phyloP scores from a whole-genome alignment of 1,140 invertebrate species.

The Nephotettix cincticeps region DNA sequence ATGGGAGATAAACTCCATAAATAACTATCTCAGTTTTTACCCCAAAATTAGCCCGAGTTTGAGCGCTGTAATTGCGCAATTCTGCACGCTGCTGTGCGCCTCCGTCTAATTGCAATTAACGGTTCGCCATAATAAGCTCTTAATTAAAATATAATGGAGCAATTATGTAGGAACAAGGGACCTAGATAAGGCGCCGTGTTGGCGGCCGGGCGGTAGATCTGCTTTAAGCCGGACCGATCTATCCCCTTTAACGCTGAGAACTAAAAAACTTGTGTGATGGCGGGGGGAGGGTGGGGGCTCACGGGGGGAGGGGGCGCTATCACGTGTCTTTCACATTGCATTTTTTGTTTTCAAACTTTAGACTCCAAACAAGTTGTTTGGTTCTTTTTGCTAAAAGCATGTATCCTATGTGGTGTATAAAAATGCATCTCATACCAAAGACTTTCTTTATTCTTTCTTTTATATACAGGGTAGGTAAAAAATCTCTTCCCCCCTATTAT shows the following conservation, averaged over 20 bases:
- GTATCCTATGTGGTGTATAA: too few species aligned
- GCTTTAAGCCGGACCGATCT: neutral
- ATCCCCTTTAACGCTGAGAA: conserved; percentile 18
- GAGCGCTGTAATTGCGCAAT: neutral
- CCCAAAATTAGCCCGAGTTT: neutral
- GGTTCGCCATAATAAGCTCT: neutral
- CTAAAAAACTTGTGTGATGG: conserved; percentile 14
- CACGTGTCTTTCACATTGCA: conserved; percentile 9
- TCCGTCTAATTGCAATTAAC: conserved; percentile 3
- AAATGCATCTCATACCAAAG: too few species aligned
- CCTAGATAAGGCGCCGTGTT: neutral
- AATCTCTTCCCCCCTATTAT: too few species aligned
- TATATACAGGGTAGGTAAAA: too few species aligned
- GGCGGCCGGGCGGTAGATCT: neutral
- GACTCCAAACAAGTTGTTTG: conserved; percentile 2
- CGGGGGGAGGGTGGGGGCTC: neutral
- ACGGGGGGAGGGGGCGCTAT: neutral
- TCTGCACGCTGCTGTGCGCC: neutral
- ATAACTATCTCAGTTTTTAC: neutral
- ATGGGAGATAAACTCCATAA: neutral
- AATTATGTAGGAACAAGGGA: neutral
- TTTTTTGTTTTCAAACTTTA: conserved; percentile 3
- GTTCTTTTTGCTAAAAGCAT: neutral
- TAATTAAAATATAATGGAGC: conserved; percentile 10
- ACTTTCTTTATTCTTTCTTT: too few species aligned